These are phyloP conservation scores for Hylaeus volcanicus DNA, from an alignment of 1,140 invertebrate genomes.

Conservation along the genomic window DNA sequence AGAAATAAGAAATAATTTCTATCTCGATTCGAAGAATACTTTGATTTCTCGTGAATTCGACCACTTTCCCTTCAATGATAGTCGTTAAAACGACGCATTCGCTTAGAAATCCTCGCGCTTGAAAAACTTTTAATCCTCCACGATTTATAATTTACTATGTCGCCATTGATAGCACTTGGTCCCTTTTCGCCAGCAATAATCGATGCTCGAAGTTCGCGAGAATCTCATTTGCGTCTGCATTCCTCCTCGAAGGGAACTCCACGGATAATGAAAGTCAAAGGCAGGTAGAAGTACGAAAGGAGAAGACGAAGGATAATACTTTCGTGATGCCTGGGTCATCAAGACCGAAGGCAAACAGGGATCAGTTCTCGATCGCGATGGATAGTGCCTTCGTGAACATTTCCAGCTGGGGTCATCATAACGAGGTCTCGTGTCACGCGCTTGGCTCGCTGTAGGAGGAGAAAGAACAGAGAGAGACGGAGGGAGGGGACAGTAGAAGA, in stretches of 20 bases:
- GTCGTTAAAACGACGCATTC: too few species aligned
- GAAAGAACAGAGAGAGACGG: not conserved
- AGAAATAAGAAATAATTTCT: too few species aligned
- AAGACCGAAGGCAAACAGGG: constrained; percentile 59
- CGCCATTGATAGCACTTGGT: not conserved
- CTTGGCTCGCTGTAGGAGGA: not conserved
- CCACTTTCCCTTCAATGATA: too few species aligned
- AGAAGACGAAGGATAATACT: constrained; percentile 44
- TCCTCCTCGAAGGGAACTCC: not conserved
- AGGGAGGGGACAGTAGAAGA: not conserved
- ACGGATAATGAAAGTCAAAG: constrained; percentile 17
- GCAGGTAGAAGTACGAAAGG: constrained; percentile 1
- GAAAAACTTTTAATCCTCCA: not conserved
- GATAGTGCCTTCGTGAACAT: constrained; percentile 60
- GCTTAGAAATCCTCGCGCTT: not conserved
- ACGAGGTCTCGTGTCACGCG: constrained; percentile 68
- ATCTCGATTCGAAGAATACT: too few species aligned
- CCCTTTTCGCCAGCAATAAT: not conserved
- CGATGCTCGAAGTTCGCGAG: not conserved
- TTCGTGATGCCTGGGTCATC: constrained; percentile 55
- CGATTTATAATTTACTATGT: not conserved
- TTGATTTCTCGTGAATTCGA: too few species aligned
- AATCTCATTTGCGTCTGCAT: not conserved
- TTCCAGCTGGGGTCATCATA: constrained; percentile 70
- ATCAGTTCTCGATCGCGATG: constrained; percentile 59